Base-by-base conservation (phyloP, 2,113 vertebrate genomes). In the Chlorodrepanis virens region DNA sequence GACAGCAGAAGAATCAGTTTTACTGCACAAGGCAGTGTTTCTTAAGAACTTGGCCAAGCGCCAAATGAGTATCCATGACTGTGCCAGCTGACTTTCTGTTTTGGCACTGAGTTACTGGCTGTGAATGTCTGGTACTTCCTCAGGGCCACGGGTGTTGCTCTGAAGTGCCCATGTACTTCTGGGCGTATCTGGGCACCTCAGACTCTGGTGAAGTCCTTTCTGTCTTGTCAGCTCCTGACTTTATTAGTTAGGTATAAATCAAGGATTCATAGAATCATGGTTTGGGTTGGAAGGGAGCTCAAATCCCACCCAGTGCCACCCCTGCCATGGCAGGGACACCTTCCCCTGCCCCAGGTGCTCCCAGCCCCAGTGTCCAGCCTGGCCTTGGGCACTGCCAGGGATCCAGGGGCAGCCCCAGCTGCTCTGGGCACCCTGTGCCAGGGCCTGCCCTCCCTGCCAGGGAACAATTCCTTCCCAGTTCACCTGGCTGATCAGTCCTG, bases 61-160 rank as follows among this genome's bases (percentile, higher is more conserved):
- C 12, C 45, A 56, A 56, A 4, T 22, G 19, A 7, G 9, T 65
- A n/a, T 57, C 87, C 25, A 2, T 70, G 60, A 10, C 20, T 61
- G 20, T 57, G 54, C 31, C 27, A 1, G 10, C 35, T 72, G 71
- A 35, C 61, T 65, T 50, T 39, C 23, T 33, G 10, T 61, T 53
- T 25, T 11, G 31, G 44, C 53, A 5, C 45, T 47, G 65, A 71
- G 63, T 29, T 27, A 3, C 14, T 35, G 25, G 33, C 56, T n/a
- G 47, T 31, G 47, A 5, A 8, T 15, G 20, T 12, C 15, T 57
- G 31, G 5, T 19, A 1, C 35, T 47, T 39, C 40, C 25, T 52
- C 22, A 2, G 2, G 31, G 52, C 75, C 57, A 17, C 0, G 0
- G 56, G 11, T 45, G 1, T 47, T 28, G 8, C 23, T 60, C 14